Evolutionary conservation across 2,113 vertebrate genomes (phyloP).

Genomic region (Lutjanus erythropterus): DNA sequence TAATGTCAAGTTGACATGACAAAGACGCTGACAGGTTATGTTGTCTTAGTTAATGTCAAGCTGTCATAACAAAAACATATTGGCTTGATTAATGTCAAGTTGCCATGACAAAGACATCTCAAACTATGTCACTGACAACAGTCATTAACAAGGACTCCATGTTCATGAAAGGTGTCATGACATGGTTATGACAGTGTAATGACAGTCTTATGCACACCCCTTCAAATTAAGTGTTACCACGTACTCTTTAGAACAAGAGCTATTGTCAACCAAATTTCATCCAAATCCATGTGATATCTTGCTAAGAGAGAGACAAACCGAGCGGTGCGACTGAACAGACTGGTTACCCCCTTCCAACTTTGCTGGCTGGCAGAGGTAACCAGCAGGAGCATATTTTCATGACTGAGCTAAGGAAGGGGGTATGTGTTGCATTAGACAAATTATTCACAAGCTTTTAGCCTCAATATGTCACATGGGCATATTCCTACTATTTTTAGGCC

Average conservation of each 20-base stretch:
- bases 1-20: no score
- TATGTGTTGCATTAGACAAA: constrained; percentile 77
- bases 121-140: no score
- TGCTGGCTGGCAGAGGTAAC: constrained; percentile 58
- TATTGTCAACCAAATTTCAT: background rate
- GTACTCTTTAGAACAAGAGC: background rate
- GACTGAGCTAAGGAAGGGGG: constrained; percentile 55
- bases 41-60: no score
- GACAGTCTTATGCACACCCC: no score
- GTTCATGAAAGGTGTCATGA: no score
- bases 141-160: no score
- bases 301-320: constrained; percentile 5
- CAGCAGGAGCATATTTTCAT: constrained; percentile 61
- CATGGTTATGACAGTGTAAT: no score
- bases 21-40: no score
- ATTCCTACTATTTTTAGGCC: constrained; percentile 81
- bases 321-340: constrained; percentile 34
- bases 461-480: constrained; percentile 81
- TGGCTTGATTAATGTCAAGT: no score
- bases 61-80: no score
- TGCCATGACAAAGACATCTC: no score
- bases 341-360: constrained; percentile 42
- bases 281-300: constrained; percentile 9
- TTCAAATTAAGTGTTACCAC: no score
- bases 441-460: constrained; percentile 85